A percentile compares a stretch with the other conserved stretches of the same genome.
These are phyloP conservation scores for Trinectes maculatus DNA, from an alignment of 2,113 vertebrate genomes.

Conservation along the genomic window DNA sequence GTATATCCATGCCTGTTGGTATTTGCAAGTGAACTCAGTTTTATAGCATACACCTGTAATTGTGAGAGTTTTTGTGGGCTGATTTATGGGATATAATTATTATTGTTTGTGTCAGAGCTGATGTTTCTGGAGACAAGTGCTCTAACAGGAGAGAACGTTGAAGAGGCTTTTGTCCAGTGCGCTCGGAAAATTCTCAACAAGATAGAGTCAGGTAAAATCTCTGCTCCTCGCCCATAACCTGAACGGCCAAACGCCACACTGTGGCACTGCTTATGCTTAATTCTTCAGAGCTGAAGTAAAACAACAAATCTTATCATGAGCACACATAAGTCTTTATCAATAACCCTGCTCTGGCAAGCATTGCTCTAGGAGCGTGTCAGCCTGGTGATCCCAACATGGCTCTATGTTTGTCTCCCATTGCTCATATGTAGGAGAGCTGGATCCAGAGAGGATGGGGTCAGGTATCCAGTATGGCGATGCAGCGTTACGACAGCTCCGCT, in stretches of 20 bases:
- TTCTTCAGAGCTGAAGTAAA: too few species aligned
- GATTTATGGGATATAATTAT: too few species aligned
- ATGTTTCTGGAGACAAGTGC: slow-evolving; percentile 95
- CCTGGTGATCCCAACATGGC: not conserved
- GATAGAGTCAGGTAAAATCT: slow-evolving; percentile 89
- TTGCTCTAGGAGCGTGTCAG: too few species aligned
- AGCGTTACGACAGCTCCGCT: slow-evolving; percentile 89
- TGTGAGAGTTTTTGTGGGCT: too few species aligned
- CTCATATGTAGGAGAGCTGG: slow-evolving; percentile 85
- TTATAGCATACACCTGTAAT: too few species aligned
- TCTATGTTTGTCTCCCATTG: not conserved
- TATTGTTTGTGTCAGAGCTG: slow-evolving; percentile 82
- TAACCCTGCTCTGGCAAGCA: too few species aligned
- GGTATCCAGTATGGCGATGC: slow-evolving; percentile 93
- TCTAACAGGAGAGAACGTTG: slow-evolving; percentile 92
- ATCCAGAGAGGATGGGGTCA: slow-evolving; percentile 95
- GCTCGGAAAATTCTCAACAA: slow-evolving; percentile 94
- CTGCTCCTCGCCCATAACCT: not conserved
- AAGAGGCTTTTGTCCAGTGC: slow-evolving; percentile 93
- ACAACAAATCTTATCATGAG: too few species aligned
- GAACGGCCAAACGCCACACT: too few species aligned
- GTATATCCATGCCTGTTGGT: not conserved
- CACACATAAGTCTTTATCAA: too few species aligned
- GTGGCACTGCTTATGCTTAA: not conserved
- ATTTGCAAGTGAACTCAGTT: too few species aligned